Evolutionary conservation across 2,113 vertebrate species (phyloP).

Genomic region (Apeltes quadracus): DNA sequence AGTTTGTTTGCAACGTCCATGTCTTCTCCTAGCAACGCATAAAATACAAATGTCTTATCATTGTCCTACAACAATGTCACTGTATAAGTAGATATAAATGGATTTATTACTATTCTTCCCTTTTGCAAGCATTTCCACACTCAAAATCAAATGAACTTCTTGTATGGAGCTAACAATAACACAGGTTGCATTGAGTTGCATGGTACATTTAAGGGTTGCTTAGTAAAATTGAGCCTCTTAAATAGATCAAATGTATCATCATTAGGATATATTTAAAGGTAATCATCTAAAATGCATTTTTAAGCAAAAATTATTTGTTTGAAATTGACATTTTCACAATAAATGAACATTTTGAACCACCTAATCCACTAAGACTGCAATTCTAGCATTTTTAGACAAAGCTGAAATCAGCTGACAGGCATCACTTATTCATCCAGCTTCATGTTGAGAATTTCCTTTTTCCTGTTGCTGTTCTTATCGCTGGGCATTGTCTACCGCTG

Average conservation of each 20-base stretch:
- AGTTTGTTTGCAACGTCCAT: not conserved
- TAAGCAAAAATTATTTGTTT: too few species aligned
- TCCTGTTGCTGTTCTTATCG: constrained; percentile 40
- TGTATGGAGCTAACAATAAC: not conserved
- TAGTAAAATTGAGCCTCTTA: not conserved
- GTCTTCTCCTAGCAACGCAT: not conserved
- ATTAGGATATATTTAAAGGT: not conserved
- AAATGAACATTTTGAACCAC: too few species aligned
- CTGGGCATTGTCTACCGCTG: constrained; percentile 44
- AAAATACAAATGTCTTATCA: not conserved
- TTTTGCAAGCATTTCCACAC: not conserved
- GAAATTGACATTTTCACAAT: not conserved
- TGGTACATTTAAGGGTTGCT: not conserved
- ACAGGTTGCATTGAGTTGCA: not conserved
- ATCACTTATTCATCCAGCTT: constrained; percentile 36
- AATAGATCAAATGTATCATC: not conserved
- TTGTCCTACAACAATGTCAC: not conserved
- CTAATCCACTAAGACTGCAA: not conserved
- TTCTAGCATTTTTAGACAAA: constrained; percentile 23
- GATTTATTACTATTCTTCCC: not conserved
- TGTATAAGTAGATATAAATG: too few species aligned
- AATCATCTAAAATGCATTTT: too few species aligned
- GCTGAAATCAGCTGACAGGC: constrained; percentile 39
- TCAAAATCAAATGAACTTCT: not conserved
- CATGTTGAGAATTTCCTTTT: constrained; percentile 35